phyloP scores from a whole-genome alignment of 2,113 vertebrate species.

The Petromus typicus region DNA sequence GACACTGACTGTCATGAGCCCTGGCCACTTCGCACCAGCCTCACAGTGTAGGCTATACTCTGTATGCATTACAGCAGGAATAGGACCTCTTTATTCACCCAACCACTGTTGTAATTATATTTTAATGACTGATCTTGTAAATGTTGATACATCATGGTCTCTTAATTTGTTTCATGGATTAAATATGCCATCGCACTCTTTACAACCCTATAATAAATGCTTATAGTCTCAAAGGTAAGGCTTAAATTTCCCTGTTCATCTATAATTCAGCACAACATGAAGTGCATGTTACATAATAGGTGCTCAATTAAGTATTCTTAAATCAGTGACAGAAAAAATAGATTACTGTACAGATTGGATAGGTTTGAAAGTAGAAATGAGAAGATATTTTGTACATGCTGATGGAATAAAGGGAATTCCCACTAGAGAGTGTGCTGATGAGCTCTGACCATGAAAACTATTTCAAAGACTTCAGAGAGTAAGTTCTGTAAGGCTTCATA shows the following conservation, averaged over 20 bases:
- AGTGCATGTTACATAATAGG: neutral
- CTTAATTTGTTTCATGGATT: neutral
- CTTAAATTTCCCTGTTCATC: neutral
- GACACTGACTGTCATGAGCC: neutral
- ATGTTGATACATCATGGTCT: neutral
- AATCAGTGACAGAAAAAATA: neutral
- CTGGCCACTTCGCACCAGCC: neutral
- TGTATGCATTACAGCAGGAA: neutral
- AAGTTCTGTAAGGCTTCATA: neutral
- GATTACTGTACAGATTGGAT: neutral
- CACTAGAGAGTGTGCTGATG: neutral
- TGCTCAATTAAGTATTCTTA: neutral
- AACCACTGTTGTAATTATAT: neutral
- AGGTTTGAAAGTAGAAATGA: neutral
- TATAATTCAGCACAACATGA: neutral
- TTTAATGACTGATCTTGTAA: neutral
- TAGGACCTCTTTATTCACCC: neutral
- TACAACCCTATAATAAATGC: neutral
- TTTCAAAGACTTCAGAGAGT: neutral
- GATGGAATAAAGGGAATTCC: neutral
- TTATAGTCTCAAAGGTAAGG: neutral
- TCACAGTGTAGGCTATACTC: accelerated
- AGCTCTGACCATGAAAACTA: neutral
- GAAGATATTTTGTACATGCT: neutral
- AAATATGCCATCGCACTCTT: neutral